Percentiles rank a stretch among this genome's conserved stretches.
Conservation (phyloP, 2,797 vertebrate species). For the Hoplostethus atlanticus region DNA sequence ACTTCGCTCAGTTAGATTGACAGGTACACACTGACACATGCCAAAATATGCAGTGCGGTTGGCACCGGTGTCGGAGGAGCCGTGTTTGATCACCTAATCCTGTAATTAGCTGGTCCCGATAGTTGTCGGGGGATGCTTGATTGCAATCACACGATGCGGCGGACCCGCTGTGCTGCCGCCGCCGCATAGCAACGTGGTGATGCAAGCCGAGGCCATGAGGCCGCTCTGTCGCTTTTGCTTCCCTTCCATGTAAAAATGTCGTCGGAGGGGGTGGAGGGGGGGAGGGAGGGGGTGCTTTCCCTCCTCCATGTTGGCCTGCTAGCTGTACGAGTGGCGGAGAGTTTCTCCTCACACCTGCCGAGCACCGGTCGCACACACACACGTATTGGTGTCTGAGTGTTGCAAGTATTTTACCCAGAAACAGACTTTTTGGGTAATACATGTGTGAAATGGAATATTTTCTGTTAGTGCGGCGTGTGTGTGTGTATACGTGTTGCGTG, state of each 20-base stretch:
- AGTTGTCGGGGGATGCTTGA: constrained; percentile 62
- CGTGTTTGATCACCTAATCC: constrained; percentile 69
- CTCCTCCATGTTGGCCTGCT: not conserved
- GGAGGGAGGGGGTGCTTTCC: too few relatives aligned
- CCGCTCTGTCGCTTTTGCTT: constrained; percentile 8
- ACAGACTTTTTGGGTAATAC: constrained; percentile 34
- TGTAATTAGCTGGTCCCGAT: constrained; percentile 63
- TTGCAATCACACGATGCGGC: constrained; percentile 56
- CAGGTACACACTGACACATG: constrained; percentile 53
- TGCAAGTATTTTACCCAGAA: constrained; percentile 16
- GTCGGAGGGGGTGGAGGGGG: not conserved
- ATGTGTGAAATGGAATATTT: constrained; percentile 69
- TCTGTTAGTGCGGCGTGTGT: constrained; percentile 42
- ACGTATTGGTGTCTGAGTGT: constrained; percentile 7
- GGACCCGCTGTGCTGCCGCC: constrained; percentile 23
- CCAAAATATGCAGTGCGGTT: constrained; percentile 57
- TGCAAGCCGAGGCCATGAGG: constrained; percentile 22
- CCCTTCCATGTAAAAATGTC: not conserved
- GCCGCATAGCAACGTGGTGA: constrained; percentile 38
- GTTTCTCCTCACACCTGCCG: constrained; percentile 47
- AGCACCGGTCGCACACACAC: constrained; percentile 37
- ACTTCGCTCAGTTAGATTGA: constrained; percentile 47
- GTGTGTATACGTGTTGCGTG: constrained; percentile 67
- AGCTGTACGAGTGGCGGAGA: not conserved
- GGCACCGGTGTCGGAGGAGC: constrained; percentile 47